Conservation (phyloP, 2,888 invertebrate species). For the Aphodius granarius region DNA sequence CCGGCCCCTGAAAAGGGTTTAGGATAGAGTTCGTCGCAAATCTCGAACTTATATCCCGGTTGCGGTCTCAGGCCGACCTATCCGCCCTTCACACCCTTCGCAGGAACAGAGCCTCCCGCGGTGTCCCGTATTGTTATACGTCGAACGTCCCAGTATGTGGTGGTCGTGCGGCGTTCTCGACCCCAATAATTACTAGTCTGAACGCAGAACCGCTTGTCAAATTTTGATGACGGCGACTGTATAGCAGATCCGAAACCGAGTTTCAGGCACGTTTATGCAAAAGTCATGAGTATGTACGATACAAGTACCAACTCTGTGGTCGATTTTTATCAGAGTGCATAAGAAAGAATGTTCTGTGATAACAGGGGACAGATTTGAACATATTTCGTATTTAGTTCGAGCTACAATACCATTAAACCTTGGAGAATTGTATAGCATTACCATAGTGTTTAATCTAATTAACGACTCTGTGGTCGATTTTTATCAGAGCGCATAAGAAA, state of each 20-base stretch:
- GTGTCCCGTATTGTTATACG: background rate
- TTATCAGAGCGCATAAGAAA: too few relatives aligned
- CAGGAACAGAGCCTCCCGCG: background rate
- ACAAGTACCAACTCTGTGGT: too few relatives aligned
- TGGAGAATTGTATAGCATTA: too few relatives aligned
- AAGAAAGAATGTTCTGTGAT: too few relatives aligned
- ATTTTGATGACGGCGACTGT: background rate
- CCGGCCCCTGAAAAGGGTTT: background rate
- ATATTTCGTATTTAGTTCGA: too few relatives aligned
- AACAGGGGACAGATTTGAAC: too few relatives aligned
- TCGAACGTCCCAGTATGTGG: background rate
- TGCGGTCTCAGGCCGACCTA: background rate
- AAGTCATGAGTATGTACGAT: too few relatives aligned
- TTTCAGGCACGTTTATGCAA: background rate
- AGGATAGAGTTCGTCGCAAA: background rate
- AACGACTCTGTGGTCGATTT: too few relatives aligned
- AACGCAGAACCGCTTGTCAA: background rate
- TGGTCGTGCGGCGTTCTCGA: background rate
- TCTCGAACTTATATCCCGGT: background rate
- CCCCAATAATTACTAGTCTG: background rate
- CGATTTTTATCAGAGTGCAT: too few relatives aligned
- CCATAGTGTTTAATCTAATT: too few relatives aligned
- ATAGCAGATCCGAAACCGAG: background rate
- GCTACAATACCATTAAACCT: too few relatives aligned
- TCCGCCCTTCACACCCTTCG: background rate